phyloP scores from a whole-genome alignment of 92 coral and sea anemone species.

The Epizoanthus fatuus region DNA sequence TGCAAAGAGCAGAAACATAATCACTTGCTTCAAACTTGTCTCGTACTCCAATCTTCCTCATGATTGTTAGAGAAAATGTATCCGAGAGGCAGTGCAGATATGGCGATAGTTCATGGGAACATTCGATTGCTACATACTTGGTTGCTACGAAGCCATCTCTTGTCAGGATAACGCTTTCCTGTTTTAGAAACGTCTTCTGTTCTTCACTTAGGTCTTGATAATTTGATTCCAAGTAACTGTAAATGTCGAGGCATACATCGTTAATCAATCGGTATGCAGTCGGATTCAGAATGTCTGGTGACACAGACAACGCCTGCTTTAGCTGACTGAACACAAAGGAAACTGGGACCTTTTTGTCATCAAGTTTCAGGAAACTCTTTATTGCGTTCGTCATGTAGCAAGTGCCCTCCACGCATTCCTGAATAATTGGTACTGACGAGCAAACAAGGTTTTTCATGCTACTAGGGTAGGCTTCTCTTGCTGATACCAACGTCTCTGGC shows the following conservation, averaged over 20 bases:
- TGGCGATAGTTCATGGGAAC: conserved; percentile 56
- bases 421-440: conserved; percentile 68
- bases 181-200: conserved; percentile 26
- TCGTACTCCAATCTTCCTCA: conserved; percentile 52
- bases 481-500: conserved; percentile 50
- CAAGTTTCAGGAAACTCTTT: conserved; percentile 22
- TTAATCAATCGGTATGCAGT: background rate
- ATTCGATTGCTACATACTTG: conserved; percentile 55
- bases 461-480: conserved; percentile 61
- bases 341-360: background rate
- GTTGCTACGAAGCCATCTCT: conserved; percentile 41
- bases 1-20: conserved; percentile 46
- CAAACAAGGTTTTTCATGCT: conserved; percentile 68
- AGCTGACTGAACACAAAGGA: conserved; percentile 56
- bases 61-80: conserved; percentile 32
- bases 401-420: conserved; percentile 41
- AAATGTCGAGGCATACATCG: conserved; percentile 50
- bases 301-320: conserved; percentile 38
- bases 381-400: background rate
- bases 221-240: conserved; percentile 52
- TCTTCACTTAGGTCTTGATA: conserved; percentile 11
- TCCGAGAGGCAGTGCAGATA: conserved; percentile 53
- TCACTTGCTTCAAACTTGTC: conserved; percentile 52
- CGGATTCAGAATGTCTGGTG: background rate
- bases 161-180: conserved; percentile 45